Base-by-base conservation (phyloP, 2,797 vertebrate species). In the Dermochelys coriacea region DNA sequence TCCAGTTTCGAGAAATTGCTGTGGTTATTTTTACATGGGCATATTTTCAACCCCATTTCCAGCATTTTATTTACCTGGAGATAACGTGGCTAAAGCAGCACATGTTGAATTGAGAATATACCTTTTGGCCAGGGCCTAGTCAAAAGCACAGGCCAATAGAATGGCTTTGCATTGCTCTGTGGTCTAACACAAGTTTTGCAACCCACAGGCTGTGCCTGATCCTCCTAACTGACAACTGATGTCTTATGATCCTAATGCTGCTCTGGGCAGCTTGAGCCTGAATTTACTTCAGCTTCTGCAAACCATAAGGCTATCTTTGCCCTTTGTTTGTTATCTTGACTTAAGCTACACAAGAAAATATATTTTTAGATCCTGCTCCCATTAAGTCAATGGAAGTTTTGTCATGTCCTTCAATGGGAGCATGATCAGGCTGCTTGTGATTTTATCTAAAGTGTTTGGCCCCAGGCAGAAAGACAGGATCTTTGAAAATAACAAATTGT, bases 401-500 rank as follows among this genome's bases (percentile, higher is more conserved):
- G 88, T 89, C 90, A 87, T 19, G 1, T 80, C 68, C 91, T 95
- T 93, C 92, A 95, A 95, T 95, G 91, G 95, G 89, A 93, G 93
- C 85, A 90, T 93, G 92, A 97, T 87, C 68, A 94, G 81, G 89
- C 94, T 93, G 90, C 57, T 84, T 0, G 1, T 91, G 90, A 95
- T 95, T 87, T 92, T 91, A 86, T 84, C 90, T 88, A 3, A 81
- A 97, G 89, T 88, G 95, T 81, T 96, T 86, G 93, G 93, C 96
- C 94, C 80, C 85, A 91, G 97, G 95, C 96, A 95, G 95, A 95
- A 94, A 95, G 91, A 96, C 78, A 0, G 93, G 91, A 93, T 93
- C 93, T 97, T 96, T 97, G 95, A 96, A 96, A 96, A 95, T 93
- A 94, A 93, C 95, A 97, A 87, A 95, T 92, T 96, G 97, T 92